Base-by-base conservation (phyloP, 2,797 vertebrate genomes). In the Oreochromis grahami region DNA sequence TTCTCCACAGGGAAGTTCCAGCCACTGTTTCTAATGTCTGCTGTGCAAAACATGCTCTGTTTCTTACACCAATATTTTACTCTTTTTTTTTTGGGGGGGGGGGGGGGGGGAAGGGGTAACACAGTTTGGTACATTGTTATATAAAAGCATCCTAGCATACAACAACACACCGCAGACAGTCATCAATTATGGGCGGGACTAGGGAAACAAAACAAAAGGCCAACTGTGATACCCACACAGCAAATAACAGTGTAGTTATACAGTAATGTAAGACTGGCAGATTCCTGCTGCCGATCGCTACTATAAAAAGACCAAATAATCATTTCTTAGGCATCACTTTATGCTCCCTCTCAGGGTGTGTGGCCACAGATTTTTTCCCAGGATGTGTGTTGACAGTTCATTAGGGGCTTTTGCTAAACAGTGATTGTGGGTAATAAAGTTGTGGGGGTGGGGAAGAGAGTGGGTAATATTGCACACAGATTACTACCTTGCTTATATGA, bases 271-370 rank as follows among this genome's bases (percentile, higher is more conserved):
- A 81, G 76, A 88, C 70, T 76, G 82, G 87, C 80, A 81, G 83
- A 76, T 53, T 70, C 81, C 80, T 76, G 70, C n/a, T 38, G 43
- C 29, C 21, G 13, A 79, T 56, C 53, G 88, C 91, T 80, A 76
- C 85, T 82, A 81, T 70, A 85, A 91, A 91, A 88, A 60, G 58
- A 86, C 43, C 68, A 88, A 87, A 91, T 90, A 88, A 93, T 89
- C 34, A 92, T 90, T 88, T 80, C 79, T 88, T 91, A 95, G 89
- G 87, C 89, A 91, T 88, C 70, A 83, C 86, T 92, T 92, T 89
- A 89, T 56, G 60, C 34, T 81, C 45, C 21, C 77, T 79, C 50
- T 83, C 86, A 85, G 86, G 56, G n/a, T 55, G 52, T 85, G 63
- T 29, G 76, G 82, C 83, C 65, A 82, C 70, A 45, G 41, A 88